Evolutionary conservation across 2,113 vertebrate genomes (phyloP).

Genomic region (Sturnus vulgaris): DNA sequence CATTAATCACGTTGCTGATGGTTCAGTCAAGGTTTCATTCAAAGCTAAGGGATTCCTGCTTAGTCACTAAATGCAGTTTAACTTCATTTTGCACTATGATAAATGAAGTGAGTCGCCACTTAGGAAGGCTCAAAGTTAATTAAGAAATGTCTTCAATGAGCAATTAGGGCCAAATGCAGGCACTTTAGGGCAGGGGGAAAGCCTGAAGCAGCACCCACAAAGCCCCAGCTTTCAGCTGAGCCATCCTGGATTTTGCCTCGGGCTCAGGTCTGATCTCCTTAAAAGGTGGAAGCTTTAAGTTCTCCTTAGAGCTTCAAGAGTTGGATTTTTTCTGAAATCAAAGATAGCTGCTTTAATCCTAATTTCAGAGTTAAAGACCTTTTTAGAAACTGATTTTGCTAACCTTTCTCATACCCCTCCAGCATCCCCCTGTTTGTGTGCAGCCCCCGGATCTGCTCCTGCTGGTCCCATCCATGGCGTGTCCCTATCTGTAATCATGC

Average conservation of each 20-base stretch:
- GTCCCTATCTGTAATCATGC: fast-evolving
- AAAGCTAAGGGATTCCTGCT: neutral
- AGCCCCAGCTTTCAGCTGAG: neutral
- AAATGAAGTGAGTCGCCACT: neutral
- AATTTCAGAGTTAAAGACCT: neutral
- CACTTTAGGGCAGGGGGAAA: neutral
- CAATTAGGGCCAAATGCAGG: neutral
- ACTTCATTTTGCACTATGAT: neutral
- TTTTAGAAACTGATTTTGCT: neutral
- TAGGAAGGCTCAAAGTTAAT: slow-evolving; percentile 5
- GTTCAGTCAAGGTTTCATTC: neutral
- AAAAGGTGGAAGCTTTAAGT: neutral
- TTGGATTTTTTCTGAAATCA: neutral
- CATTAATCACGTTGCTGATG: neutral
- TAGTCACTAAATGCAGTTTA: neutral
- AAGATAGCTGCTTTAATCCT: neutral
- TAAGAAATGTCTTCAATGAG: neutral
- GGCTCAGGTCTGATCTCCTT: neutral
- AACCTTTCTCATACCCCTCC: neutral
- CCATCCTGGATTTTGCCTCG: neutral
- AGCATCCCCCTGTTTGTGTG: neutral
- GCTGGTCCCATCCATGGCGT: fast-evolving
- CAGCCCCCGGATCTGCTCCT: neutral
- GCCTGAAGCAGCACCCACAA: neutral
- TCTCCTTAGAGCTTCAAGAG: neutral